phyloP scores from a whole-genome alignment of 2,797 vertebrate species.

The Eulemur albifrons region DNA sequence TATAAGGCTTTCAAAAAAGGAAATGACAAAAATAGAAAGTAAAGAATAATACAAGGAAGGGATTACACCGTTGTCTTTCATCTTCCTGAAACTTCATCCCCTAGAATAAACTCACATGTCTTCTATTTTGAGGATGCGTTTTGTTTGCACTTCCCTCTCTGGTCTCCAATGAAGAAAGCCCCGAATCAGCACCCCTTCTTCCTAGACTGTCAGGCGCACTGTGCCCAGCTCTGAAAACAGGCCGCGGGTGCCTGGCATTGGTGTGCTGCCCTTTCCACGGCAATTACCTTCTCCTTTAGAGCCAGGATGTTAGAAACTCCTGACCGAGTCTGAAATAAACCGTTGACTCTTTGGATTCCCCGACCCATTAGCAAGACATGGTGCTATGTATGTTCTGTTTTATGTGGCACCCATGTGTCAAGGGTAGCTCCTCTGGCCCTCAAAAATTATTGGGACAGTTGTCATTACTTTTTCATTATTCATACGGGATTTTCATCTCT shows the following conservation, averaged over 20 bases:
- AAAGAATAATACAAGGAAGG: neutral
- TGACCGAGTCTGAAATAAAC: neutral
- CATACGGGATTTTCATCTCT: neutral
- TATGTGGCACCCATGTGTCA: neutral
- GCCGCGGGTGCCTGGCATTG: too few relatives aligned
- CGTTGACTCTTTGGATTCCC: neutral
- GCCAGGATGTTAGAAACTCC: neutral
- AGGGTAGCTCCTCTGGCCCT: neutral
- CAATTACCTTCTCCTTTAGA: neutral
- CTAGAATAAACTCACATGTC: neutral
- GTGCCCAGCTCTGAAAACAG: neutral
- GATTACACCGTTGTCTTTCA: neutral
- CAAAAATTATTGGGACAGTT: neutral
- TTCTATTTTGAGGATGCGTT: neutral
- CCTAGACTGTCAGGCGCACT: rapidly evolving
- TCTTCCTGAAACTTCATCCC: neutral
- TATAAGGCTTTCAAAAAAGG: neutral
- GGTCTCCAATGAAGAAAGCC: neutral
- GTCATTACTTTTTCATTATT: neutral
- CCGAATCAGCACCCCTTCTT: too few relatives aligned
- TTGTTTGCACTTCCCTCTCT: neutral
- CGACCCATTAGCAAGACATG: neutral
- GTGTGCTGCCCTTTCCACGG: rapidly evolving
- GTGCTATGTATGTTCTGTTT: neutral
- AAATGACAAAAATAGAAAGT: neutral